These are phyloP conservation scores for Epizoanthus scotinus DNA, from an alignment of 92 coral and sea anemone species.

Conservation along the genomic window DNA sequence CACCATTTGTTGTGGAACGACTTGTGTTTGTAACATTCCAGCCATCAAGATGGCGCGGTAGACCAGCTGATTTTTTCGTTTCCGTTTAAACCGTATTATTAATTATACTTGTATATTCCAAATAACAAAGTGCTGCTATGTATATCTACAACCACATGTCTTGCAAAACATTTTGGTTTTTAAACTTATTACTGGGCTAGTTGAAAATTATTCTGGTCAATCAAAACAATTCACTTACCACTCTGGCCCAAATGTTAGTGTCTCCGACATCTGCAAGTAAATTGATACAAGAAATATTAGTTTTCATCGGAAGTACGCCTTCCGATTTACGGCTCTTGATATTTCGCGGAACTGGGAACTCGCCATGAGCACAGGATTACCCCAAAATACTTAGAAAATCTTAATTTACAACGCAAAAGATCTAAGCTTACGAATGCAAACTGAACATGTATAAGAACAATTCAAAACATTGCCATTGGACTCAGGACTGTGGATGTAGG, in stretches of 20 bases:
- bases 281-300: constrained; percentile 29
- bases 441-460: constrained; percentile 10
- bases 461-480: not conserved
- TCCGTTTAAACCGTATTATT: not conserved
- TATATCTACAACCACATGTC: not conserved
- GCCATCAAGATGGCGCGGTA: not conserved
- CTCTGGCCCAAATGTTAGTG: constrained; percentile 99
- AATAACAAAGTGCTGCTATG: not conserved
- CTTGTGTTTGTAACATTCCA: not conserved
- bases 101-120: not conserved
- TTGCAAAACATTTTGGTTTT: not conserved
- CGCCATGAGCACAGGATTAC: not conserved
- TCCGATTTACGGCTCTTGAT: not conserved
- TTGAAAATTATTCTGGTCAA: not conserved
- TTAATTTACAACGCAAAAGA: constrained; percentile 12
- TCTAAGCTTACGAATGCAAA: not conserved
- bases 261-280: constrained; percentile 93
- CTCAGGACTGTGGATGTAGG: not conserved
- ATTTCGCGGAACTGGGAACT: not conserved
- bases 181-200: not conserved
- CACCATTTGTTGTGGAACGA: not conserved
- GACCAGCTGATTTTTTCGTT: constrained; percentile 13
- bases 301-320: constrained; percentile 12
- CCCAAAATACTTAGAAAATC: not conserved
- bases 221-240: constrained; percentile 71